Percentiles rank a stretch among this genome's conserved stretches.
Conservation (phyloP, 53 echinoderm and acorn worm species). For the Echinometra lucunter region DNA sequence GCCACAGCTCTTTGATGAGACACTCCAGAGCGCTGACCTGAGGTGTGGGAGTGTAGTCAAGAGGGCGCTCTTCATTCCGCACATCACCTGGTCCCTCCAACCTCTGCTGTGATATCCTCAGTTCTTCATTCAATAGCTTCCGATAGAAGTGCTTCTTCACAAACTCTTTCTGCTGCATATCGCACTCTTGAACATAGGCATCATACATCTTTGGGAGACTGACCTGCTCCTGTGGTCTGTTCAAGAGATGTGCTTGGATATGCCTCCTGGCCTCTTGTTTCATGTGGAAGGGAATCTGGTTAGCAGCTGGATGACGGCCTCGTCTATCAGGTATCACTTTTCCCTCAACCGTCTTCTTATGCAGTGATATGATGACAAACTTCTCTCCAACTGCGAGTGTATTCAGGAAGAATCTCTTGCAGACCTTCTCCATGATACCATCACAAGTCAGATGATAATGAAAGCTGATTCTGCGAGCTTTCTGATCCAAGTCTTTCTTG, state of each 20-base stretch:
- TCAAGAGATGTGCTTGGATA: slow-evolving; percentile 6
- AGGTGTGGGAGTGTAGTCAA: slow-evolving; percentile 33
- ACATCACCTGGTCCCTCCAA: slow-evolving; percentile 12
- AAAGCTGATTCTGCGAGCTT: slow-evolving; percentile 54
- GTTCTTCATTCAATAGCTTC: slow-evolving; percentile 59
- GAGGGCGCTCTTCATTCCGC: slow-evolving; percentile 59
- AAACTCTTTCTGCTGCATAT: slow-evolving; percentile 21
- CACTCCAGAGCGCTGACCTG: slow-evolving; percentile 66
- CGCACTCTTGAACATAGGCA: slow-evolving; percentile 36
- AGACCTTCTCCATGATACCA: slow-evolving; percentile 22
- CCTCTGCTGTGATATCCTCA: slow-evolving; percentile 31
- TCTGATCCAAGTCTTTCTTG: background rate
- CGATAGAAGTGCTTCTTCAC: slow-evolving; percentile 67
- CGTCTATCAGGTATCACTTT: slow-evolving; percentile 51
- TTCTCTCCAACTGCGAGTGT: slow-evolving; percentile 61
- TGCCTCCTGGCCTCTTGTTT: slow-evolving; percentile 39
- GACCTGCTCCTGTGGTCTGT: slow-evolving; percentile 50
- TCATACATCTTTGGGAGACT: slow-evolving; percentile 62
- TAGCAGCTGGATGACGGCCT: slow-evolving; percentile 58
- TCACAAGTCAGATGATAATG: slow-evolving; percentile 45
- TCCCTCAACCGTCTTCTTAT: slow-evolving; percentile 61
- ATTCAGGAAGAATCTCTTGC: slow-evolving; percentile 61
- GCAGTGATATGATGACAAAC: slow-evolving; percentile 64
- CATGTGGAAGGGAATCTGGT: slow-evolving; percentile 40
- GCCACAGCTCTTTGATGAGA: slow-evolving; percentile 63